These are phyloP conservation scores for Austrolebias charrua DNA, from an alignment of 2,797 vertebrate species.

Conservation along the genomic window DNA sequence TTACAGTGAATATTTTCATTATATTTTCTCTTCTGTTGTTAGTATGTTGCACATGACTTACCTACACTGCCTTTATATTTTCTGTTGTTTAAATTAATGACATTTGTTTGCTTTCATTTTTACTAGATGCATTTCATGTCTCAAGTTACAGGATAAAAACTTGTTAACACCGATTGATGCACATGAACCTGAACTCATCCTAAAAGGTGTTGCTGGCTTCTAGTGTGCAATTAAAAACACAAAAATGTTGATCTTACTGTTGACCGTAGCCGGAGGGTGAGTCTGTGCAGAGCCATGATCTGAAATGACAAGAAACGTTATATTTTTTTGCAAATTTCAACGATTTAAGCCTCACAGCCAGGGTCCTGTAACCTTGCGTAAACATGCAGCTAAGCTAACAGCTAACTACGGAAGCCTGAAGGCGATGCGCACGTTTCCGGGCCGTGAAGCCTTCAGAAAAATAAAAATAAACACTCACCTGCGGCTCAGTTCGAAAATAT, in stretches of 20 bases:
- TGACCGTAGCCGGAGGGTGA: constrained; percentile 67
- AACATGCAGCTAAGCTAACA: constrained; percentile 25
- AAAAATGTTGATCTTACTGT: constrained; percentile 63
- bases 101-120: too few relatives aligned
- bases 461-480: too few relatives aligned
- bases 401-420: constrained; percentile 25
- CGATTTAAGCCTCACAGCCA: background rate
- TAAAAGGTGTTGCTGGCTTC: background rate
- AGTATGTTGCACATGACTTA: too few relatives aligned
- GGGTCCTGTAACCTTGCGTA: constrained; percentile 63
- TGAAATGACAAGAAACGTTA: constrained; percentile 36
- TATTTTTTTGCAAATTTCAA: too few relatives aligned
- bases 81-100: too few relatives aligned
- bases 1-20: too few relatives aligned
- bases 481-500: constrained; percentile 2
- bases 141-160: too few relatives aligned
- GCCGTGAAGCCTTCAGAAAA: background rate
- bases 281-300: constrained; percentile 78
- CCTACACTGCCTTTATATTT: too few relatives aligned
- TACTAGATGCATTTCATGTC: too few relatives aligned
- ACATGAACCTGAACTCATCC: too few relatives aligned
- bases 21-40: too few relatives aligned
- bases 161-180: too few relatives aligned
- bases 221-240: background rate
- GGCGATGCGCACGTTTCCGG: background rate